These are phyloP conservation scores for Nomia melanderi DNA, from an alignment of 1,140 invertebrate species.

Conservation along the genomic window DNA sequence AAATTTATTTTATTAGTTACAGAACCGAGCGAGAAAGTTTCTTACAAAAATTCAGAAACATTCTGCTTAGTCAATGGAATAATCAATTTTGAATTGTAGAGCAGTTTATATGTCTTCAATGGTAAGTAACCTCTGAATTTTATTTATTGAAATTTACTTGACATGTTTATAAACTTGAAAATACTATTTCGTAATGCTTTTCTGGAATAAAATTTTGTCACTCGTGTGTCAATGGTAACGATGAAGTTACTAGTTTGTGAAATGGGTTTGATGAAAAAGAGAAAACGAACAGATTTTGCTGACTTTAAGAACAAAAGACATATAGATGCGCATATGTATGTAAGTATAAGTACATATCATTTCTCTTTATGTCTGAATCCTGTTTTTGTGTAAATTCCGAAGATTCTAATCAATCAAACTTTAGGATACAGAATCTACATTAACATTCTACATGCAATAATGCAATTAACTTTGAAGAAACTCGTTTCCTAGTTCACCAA, in stretches of 20 bases:
- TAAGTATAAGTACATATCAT: too few species aligned
- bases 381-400: neutral
- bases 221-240: neutral
- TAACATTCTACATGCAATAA: constrained; percentile 67
- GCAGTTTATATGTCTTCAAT: neutral
- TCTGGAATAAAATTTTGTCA: neutral
- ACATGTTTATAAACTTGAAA: neutral
- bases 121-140: neutral
- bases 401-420: constrained; percentile 4
- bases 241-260: neutral
- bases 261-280: neutral
- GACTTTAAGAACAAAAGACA: neutral
- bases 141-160: neutral
- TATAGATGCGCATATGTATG: too few species aligned
- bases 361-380: constrained; percentile 16
- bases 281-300: neutral
- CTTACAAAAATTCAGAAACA: too few species aligned
- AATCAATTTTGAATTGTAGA: neutral
- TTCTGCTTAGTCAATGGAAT: too few species aligned
- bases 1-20: too few species aligned
- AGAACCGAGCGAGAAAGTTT: too few species aligned
- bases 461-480: constrained; percentile 26
- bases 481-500: constrained; percentile 12
- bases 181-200: neutral
- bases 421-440: constrained; percentile 14